Conservation (phyloP, 2,888 invertebrate species). For the Drosophila testacea region DNA sequence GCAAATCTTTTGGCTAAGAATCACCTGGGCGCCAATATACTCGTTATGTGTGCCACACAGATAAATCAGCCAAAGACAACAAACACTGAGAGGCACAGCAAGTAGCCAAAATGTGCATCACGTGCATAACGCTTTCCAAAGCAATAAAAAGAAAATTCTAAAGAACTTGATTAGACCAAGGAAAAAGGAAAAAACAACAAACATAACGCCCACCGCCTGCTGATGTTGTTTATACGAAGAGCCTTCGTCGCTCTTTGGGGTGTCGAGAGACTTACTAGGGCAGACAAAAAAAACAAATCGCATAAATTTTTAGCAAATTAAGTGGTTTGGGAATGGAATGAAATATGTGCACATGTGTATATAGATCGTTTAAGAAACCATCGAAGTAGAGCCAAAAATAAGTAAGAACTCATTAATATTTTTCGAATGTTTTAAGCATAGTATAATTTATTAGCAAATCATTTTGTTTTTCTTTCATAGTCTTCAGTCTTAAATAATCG, state of each 20-base stretch:
- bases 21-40: conserved; percentile 20
- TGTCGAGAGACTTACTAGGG: conserved; percentile 43
- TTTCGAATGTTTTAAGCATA: conserved; percentile 61
- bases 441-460: conserved; percentile 55
- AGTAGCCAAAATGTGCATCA: conserved; percentile 12
- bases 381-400: conserved; percentile 11
- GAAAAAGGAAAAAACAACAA: conserved; percentile 21
- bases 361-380: conserved; percentile 31
- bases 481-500: conserved; percentile 55
- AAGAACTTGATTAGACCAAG: conserved; percentile 1
- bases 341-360: conserved; percentile 7
- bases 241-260: conserved; percentile 28
- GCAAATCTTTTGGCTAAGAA: conserved; percentile 3
- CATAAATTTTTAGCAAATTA: conserved; percentile 53
- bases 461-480: conserved; percentile 10
- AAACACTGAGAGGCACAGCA: conserved; percentile 9
- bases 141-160: neutral
- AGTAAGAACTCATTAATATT: conserved; percentile 42
- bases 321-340: conserved; percentile 20
- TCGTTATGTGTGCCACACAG: conserved; percentile 9
- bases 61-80: conserved; percentile 33
- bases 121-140: neutral
- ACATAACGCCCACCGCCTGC: conserved; percentile 35
- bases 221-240: conserved; percentile 40
- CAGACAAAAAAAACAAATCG: conserved; percentile 26